Conservation (phyloP, 2,113 vertebrate genomes). For the Lagopus leucura region DNA sequence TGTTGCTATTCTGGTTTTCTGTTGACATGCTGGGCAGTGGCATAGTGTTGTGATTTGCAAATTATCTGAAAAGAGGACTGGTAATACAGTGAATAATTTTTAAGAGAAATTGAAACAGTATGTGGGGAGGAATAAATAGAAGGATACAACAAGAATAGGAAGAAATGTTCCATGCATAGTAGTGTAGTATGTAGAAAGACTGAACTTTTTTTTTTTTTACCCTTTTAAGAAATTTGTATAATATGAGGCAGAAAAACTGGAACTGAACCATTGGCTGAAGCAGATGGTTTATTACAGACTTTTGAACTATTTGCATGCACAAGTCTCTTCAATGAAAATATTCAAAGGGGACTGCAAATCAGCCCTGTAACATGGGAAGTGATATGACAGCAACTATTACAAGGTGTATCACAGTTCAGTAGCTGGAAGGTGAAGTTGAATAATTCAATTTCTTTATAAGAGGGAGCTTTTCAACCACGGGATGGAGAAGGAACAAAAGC, state of each 20-base stretch:
- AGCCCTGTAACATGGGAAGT: not conserved
- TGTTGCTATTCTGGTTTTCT: not conserved
- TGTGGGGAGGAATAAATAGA: constrained; percentile 16
- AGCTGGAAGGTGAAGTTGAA: not conserved
- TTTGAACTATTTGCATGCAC: not conserved
- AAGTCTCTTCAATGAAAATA: not conserved
- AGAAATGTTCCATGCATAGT: not conserved
- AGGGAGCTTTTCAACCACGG: not conserved
- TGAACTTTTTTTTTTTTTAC: not conserved
- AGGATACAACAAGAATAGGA: not conserved
- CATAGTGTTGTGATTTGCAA: not conserved
- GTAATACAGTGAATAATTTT: not conserved
- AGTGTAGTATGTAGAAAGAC: not conserved
- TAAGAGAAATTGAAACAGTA: not conserved
- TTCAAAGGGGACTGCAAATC: not conserved
- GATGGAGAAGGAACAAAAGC: not conserved
- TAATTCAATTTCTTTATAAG: not conserved
- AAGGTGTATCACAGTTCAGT: not conserved
- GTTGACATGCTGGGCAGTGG: not conserved
- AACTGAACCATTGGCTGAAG: not conserved
- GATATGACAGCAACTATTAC: not conserved
- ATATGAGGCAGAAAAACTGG: not conserved
- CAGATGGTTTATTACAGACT: not conserved
- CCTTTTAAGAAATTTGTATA: not conserved
- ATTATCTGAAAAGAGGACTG: not conserved